Conservation (phyloP, 2,113 vertebrate genomes). For the Coreoperca whiteheadi region DNA sequence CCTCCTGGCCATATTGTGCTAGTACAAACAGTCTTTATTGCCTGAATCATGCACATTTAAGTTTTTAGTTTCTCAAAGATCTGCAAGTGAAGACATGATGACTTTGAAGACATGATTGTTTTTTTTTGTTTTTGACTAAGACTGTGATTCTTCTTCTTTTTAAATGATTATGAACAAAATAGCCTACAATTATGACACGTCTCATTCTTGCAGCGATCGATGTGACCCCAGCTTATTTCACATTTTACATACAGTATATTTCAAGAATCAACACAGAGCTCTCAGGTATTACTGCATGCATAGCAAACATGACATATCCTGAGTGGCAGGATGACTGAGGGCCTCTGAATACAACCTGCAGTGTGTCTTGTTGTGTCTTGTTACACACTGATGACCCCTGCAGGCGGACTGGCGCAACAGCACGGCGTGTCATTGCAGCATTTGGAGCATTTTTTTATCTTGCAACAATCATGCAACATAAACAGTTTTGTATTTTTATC, state of each 20-base stretch:
- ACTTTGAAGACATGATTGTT: not conserved
- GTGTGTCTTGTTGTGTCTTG: not conserved
- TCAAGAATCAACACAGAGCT: not conserved
- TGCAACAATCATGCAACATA: not conserved
- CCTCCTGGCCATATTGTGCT: slow-evolving; percentile 51
- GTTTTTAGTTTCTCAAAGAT: not conserved
- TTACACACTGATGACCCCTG: slow-evolving; percentile 63
- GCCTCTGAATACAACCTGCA: not conserved
- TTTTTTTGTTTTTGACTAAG: not conserved
- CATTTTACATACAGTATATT: slow-evolving; percentile 5
- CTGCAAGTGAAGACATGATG: not conserved
- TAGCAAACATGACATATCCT: not conserved
- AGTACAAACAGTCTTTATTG: slow-evolving; percentile 32
- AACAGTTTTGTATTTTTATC: not conserved
- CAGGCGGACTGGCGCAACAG: slow-evolving; percentile 25
- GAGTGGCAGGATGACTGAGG: not conserved
- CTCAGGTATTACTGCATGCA: not conserved
- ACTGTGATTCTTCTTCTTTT: not conserved
- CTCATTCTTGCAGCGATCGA: not conserved
- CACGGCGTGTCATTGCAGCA: not conserved
- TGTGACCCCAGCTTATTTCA: not conserved
- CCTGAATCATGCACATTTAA: not conserved
- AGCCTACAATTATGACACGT: not conserved
- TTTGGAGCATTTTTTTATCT: not conserved
- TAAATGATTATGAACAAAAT: not conserved